phyloP scores from a whole-genome alignment of 2,888 invertebrate species.

The Pyrochroa serraticornis region DNA sequence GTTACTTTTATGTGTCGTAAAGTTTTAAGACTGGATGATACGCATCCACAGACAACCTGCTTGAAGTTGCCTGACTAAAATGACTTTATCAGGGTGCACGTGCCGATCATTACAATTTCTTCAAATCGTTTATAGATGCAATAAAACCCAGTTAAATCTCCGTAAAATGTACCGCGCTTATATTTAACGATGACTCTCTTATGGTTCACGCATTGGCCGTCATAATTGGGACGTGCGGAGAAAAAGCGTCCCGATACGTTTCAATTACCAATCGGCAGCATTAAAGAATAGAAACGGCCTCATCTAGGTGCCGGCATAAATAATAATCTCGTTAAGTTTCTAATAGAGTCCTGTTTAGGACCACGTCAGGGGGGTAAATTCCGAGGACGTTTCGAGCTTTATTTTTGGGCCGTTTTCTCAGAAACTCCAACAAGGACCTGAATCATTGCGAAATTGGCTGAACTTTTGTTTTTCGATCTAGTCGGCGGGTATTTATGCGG shows the following conservation, averaged over 20 bases:
- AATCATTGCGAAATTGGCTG: background rate
- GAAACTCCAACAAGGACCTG: background rate
- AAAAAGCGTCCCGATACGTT: too few relatives aligned
- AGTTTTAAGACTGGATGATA: constrained; percentile 59
- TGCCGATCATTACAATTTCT: constrained; percentile 42
- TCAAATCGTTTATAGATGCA: constrained; percentile 38
- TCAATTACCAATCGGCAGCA: too few relatives aligned
- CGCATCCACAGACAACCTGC: constrained; percentile 53
- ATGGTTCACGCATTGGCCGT: too few relatives aligned
- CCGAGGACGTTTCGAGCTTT: too few relatives aligned
- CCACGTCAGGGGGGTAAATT: too few relatives aligned
- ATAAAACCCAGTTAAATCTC: constrained; percentile 29
- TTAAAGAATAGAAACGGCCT: too few relatives aligned
- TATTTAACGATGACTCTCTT: background rate
- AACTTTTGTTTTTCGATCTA: too few relatives aligned
- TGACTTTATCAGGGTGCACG: constrained; percentile 42
- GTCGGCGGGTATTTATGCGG: too few relatives aligned
- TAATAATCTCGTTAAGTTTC: too few relatives aligned
- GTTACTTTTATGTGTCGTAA: constrained; percentile 60
- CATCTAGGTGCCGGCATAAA: too few relatives aligned
- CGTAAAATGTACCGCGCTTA: background rate
- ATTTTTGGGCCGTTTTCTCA: background rate
- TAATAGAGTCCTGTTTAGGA: too few relatives aligned
- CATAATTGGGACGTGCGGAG: too few relatives aligned
- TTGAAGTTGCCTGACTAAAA: constrained; percentile 36